Evolutionary conservation across 2,888 invertebrate genomes (phyloP).

Genomic region (Vannuccia rotundouncinata): DNA sequence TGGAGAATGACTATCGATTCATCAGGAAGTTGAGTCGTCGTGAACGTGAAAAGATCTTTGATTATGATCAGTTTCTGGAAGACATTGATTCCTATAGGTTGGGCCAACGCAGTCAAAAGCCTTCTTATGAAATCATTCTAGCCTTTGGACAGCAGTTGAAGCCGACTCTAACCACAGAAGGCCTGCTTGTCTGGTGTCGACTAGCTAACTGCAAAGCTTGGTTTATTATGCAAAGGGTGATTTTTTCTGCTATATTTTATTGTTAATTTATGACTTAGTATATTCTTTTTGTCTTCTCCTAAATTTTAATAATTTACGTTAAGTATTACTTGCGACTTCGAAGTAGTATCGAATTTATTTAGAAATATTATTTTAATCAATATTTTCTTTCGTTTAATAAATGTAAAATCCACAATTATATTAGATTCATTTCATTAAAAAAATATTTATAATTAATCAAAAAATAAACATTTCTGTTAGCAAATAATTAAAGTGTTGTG

Average conservation of each 20-base stretch:
- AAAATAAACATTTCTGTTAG: too few species aligned
- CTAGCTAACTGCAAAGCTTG: constrained; percentile 34
- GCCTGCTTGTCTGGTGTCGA: constrained; percentile 33
- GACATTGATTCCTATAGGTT: constrained; percentile 9
- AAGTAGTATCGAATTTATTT: too few species aligned
- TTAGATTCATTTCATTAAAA: too few species aligned
- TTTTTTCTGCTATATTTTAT: neutral
- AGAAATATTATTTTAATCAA: too few species aligned
- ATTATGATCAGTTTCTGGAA: constrained; percentile 25
- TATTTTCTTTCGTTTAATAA: too few species aligned
- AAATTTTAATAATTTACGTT: too few species aligned
- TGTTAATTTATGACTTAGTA: too few species aligned
- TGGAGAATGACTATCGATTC: constrained; percentile 23
- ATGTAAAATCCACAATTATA: too few species aligned
- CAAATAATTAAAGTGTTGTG: too few species aligned
- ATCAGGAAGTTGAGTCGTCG: constrained; percentile 30
- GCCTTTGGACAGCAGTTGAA: constrained; percentile 35
- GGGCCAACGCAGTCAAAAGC: constrained; percentile 2
- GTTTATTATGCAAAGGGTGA: constrained; percentile 35
- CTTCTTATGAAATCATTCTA: constrained; percentile 28
- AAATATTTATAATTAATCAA: too few species aligned
- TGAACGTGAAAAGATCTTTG: constrained; percentile 32
- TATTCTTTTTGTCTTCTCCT: too few species aligned
- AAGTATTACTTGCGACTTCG: too few species aligned
- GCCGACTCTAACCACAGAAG: constrained; percentile 16